A percentile compares a stretch with the other conserved stretches of the same genome.
Conservation (phyloP, 2,113 vertebrate species). For the Tragelaphus strepsiceros region DNA sequence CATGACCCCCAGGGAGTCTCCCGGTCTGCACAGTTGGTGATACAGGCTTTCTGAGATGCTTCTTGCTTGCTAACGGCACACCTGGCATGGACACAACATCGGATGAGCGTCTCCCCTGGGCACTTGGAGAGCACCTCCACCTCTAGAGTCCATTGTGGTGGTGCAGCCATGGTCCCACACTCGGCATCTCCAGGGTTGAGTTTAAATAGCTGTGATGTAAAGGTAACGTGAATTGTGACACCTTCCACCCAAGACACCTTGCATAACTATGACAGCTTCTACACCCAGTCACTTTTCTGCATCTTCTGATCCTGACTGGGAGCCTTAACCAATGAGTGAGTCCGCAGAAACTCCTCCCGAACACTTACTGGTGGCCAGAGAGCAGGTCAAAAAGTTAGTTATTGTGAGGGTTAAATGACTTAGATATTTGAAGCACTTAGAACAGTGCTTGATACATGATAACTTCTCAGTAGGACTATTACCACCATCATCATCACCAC, state of each 20-base stretch:
- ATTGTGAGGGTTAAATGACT: not conserved
- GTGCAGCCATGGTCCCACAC: not conserved
- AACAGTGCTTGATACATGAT: not conserved
- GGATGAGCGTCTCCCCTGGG: fast-evolving
- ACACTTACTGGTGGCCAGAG: not conserved
- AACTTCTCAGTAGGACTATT: not conserved
- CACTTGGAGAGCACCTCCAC: not conserved
- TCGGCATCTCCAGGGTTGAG: fast-evolving
- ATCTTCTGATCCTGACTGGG: not conserved
- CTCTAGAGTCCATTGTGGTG: not conserved
- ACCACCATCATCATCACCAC: not conserved
- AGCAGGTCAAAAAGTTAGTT: not conserved
- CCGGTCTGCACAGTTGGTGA: not conserved
- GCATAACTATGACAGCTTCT: not conserved
- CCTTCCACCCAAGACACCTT: not conserved
- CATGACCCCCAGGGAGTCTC: not conserved
- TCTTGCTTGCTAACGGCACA: not conserved
- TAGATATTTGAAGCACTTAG: not conserved
- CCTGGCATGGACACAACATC: not conserved
- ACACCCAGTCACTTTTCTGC: not conserved
- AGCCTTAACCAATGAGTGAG: not conserved
- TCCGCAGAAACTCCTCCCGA: not conserved
- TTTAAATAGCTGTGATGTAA: not conserved
- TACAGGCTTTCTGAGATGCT: not conserved
- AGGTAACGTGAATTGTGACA: not conserved